Conservation (phyloP, 2,797 vertebrate genomes). For the Sciurus carolinensis region DNA sequence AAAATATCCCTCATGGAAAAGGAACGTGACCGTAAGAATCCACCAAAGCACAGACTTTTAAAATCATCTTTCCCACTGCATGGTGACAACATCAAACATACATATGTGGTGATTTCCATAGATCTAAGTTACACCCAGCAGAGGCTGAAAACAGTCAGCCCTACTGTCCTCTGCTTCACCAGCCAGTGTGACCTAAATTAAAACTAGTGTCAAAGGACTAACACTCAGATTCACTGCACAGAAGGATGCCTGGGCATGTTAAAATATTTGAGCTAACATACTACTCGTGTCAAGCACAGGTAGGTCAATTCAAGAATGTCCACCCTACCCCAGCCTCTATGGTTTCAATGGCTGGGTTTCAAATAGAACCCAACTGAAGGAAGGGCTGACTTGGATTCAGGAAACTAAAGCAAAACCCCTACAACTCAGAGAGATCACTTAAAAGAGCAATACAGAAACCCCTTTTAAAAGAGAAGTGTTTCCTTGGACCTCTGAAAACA, state of each 20-base stretch:
- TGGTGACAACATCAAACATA: background rate
- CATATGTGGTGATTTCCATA: accelerated
- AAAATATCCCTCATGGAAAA: background rate
- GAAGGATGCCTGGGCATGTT: background rate
- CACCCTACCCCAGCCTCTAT: background rate
- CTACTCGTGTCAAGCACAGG: background rate
- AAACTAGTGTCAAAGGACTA: background rate
- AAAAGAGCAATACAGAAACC: background rate
- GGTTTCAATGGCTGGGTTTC: background rate
- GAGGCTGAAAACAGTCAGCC: background rate
- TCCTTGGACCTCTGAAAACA: background rate
- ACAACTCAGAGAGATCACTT: background rate
- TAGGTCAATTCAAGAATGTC: background rate
- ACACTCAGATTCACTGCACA: accelerated
- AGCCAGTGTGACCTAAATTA: no score
- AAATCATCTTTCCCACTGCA: background rate
- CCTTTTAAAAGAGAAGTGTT: background rate
- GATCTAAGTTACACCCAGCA: accelerated
- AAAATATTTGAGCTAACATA: background rate
- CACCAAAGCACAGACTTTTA: background rate
- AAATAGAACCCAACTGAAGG: background rate
- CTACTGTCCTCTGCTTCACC: background rate
- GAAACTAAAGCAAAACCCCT: background rate
- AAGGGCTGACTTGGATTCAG: background rate
- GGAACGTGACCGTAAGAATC: background rate